phyloP scores from a whole-genome alignment of 1,140 invertebrate genomes.

The Pseudomyrmex flavicornis region DNA sequence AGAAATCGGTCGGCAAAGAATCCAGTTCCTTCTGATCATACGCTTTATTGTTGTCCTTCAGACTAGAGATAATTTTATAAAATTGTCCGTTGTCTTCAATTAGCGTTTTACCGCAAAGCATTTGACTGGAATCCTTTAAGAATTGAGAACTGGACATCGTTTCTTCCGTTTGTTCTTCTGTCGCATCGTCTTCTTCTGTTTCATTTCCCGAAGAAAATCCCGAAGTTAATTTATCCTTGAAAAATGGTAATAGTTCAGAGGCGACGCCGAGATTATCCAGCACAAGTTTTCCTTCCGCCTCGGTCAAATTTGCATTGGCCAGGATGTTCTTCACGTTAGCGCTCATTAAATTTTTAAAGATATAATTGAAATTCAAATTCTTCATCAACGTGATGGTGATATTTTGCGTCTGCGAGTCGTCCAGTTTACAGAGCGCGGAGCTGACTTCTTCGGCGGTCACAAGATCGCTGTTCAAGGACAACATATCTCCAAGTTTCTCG shows the following conservation, averaged over 20 bases:
- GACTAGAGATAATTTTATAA: conserved; percentile 85
- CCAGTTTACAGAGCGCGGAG: conserved; percentile 84
- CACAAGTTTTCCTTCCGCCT: conserved; percentile 82
- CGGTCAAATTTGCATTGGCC: conserved; percentile 84
- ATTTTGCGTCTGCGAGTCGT: conserved; percentile 81
- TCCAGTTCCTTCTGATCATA: conserved; percentile 85
- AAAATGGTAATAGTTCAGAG: conserved; percentile 81
- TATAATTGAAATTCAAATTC: conserved; percentile 85
- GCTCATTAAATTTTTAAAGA: conserved; percentile 84
- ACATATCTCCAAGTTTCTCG: conserved; percentile 77
- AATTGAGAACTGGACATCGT: conserved; percentile 78
- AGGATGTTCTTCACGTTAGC: conserved; percentile 84
- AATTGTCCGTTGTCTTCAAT: conserved; percentile 82
- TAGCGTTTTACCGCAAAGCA: conserved; percentile 87
- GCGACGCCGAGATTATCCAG: conserved; percentile 83
- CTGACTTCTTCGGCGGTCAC: conserved; percentile 79
- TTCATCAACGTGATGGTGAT: conserved; percentile 83
- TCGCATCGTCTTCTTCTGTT: neutral
- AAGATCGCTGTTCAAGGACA: conserved; percentile 73
- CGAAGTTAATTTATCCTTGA: conserved; percentile 80
- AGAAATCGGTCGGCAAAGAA: conserved; percentile 88
- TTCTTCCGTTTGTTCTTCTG: conserved; percentile 35
- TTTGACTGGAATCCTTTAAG: conserved; percentile 85
- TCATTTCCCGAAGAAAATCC: conserved; percentile 45
- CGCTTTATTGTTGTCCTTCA: conserved; percentile 85